Percentiles rank a stretch among this genome's conserved stretches.
phyloP scores from a whole-genome alignment of 2,113 vertebrate genomes.

The Entelurus aequoreus region DNA sequence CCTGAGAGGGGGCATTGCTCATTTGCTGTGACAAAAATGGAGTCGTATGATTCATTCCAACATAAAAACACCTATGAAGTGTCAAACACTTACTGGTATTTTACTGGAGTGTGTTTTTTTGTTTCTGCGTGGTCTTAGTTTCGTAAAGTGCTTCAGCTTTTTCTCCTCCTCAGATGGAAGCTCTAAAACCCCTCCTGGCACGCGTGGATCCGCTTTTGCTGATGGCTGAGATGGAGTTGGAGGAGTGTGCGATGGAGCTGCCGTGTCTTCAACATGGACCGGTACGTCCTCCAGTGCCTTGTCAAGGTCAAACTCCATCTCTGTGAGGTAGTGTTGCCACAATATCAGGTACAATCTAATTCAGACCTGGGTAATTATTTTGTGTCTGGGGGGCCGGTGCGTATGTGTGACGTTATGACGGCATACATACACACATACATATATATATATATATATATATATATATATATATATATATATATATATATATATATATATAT shows the following conservation, averaged over 20 bases:
- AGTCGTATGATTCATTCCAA: not conserved
- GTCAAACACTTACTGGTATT: constrained; percentile 77
- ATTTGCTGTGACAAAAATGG: constrained; percentile 66
- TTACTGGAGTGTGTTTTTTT: constrained; percentile 89
- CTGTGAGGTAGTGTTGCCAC: constrained; percentile 52
- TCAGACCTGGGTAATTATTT: no score
- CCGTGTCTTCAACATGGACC: constrained; percentile 81
- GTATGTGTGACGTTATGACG: no score
- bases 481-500: no score
- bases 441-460: no score
- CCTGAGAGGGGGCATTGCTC: constrained; percentile 72
- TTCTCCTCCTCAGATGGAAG: constrained; percentile 90
- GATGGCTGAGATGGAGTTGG: constrained; percentile 46
- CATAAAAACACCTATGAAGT: no score
- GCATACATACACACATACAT: no score
- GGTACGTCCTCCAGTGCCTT: constrained; percentile 93
- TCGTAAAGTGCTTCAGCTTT: constrained; percentile 95
- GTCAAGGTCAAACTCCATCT: constrained; percentile 98
- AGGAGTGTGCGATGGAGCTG: constrained; percentile 77
- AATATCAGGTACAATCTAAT: not conserved
- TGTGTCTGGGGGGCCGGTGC: no score
- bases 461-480: no score
- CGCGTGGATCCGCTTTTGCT: constrained; percentile 73
- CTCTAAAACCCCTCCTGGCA: constrained; percentile 78
- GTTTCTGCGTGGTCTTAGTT: constrained; percentile 86